Conservation (phyloP, 2,113 vertebrate species). For the Dendrocopos noguchii region DNA sequence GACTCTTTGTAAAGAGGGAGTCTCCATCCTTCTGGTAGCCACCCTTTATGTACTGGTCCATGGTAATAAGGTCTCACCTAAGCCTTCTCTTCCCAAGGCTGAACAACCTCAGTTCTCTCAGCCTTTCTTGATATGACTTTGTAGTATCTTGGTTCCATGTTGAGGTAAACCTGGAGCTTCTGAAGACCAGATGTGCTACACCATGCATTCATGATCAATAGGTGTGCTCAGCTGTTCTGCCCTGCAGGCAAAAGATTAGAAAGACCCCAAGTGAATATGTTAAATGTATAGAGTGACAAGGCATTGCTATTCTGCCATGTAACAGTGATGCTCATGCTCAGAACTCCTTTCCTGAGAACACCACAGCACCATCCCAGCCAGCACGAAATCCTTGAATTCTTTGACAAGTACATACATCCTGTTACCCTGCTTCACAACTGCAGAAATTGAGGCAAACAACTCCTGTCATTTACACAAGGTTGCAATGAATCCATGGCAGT, state of each 20-base stretch:
- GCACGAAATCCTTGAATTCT: slow-evolving; percentile 13
- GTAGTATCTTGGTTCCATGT: not conserved
- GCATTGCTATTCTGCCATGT: not conserved
- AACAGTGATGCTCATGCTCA: not conserved
- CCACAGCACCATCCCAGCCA: not conserved
- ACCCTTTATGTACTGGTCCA: too few relatives aligned
- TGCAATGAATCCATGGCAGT: not conserved
- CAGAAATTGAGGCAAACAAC: not conserved
- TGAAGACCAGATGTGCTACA: not conserved
- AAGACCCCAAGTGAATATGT: not conserved
- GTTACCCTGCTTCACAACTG: not conserved
- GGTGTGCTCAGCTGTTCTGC: not conserved
- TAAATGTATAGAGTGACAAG: not conserved
- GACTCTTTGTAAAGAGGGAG: too few relatives aligned
- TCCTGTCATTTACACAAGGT: not conserved
- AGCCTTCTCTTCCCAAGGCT: too few relatives aligned
- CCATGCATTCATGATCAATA: not conserved
- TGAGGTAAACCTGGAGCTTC: not conserved
- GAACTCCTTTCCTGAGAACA: not conserved
- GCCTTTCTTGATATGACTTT: too few relatives aligned
- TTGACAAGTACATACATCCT: slow-evolving; percentile 16
- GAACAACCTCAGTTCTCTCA: too few relatives aligned
- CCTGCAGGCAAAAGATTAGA: not conserved
- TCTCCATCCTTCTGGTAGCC: too few relatives aligned
- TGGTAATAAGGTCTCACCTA: too few relatives aligned